These are phyloP conservation scores for Turritopsis dohrnii DNA, from an alignment of 30 jellyfish, hydroid and myxozoan species.

Conservation along the genomic window DNA sequence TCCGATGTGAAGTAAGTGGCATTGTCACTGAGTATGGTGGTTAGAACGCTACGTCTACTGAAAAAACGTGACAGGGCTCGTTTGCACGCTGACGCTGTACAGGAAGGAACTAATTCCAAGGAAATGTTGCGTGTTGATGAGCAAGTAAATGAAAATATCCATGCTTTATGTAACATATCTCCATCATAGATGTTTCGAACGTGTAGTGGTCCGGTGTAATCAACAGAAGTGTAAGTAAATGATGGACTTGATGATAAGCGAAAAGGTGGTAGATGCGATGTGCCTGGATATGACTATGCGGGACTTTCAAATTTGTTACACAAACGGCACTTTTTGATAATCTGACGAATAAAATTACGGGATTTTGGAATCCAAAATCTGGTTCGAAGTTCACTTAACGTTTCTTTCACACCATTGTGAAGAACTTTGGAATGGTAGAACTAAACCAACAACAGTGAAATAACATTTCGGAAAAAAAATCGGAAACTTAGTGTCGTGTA, in stretches of 20 bases:
- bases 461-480: too few relatives aligned
- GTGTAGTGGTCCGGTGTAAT: constrained; percentile 13
- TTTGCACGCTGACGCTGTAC: constrained; percentile 7
- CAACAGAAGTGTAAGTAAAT: background rate
- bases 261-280: background rate
- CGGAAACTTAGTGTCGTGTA: too few relatives aligned
- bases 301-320: too few relatives aligned
- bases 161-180: background rate
- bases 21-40: too few relatives aligned
- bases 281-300: background rate
- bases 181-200: background rate
- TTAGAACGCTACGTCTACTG: constrained; percentile 18
- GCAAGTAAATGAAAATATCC: constrained; percentile 14
- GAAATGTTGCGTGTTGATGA: background rate
- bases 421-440: too few relatives aligned
- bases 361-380: too few relatives aligned
- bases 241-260: background rate
- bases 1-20: too few relatives aligned
- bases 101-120: constrained; percentile 3
- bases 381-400: too few relatives aligned
- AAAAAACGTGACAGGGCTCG: constrained; percentile 3
- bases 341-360: too few relatives aligned
- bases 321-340: too few relatives aligned
- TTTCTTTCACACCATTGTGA: background rate
- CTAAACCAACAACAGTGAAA: too few relatives aligned